phyloP scores from a whole-genome alignment of 2,113 vertebrate species.

The Syngnathus typhle region DNA sequence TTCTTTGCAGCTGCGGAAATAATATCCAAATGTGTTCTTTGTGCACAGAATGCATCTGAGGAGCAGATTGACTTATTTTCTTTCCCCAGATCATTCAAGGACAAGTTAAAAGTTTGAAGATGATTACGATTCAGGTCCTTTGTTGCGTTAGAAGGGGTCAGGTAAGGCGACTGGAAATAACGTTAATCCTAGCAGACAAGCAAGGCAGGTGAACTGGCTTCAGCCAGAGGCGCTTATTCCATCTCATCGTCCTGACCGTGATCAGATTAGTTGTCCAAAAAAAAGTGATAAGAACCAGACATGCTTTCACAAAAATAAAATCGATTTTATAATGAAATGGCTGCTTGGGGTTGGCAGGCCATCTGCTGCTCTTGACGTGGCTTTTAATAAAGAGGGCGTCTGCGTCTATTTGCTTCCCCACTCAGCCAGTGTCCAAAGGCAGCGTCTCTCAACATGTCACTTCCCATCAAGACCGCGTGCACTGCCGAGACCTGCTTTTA shows the following conservation, averaged over 20 bases:
- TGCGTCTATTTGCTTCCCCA: constrained; percentile 32
- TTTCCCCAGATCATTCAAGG: not conserved
- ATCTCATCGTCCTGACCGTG: constrained; percentile 16
- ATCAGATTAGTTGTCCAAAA: not conserved
- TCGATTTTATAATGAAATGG: constrained; percentile 16
- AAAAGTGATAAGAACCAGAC: constrained; percentile 8
- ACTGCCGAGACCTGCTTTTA: constrained; percentile 41
- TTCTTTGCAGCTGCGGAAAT: not conserved
- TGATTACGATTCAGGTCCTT: not conserved
- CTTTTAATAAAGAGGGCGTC: constrained; percentile 15
- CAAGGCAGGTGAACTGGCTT: constrained; percentile 32
- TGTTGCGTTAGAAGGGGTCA: constrained; percentile 19
- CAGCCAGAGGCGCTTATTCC: constrained; percentile 22
- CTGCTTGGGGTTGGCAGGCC: constrained; percentile 3
- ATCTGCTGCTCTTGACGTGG: constrained; percentile 39
- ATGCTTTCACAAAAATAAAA: constrained; percentile 33
- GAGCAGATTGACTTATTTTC: not conserved
- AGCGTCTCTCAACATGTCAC: constrained; percentile 44
- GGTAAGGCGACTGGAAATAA: constrained; percentile 22
- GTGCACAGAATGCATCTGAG: not conserved
- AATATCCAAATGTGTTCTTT: not conserved
- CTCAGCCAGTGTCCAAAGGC: constrained; percentile 45
- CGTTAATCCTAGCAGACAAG: constrained; percentile 28
- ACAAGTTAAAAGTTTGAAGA: not conserved
- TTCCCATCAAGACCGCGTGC: constrained; percentile 40